Evolutionary conservation across 2,113 vertebrate species (phyloP).

Genomic region (Carlito syrichta): DNA sequence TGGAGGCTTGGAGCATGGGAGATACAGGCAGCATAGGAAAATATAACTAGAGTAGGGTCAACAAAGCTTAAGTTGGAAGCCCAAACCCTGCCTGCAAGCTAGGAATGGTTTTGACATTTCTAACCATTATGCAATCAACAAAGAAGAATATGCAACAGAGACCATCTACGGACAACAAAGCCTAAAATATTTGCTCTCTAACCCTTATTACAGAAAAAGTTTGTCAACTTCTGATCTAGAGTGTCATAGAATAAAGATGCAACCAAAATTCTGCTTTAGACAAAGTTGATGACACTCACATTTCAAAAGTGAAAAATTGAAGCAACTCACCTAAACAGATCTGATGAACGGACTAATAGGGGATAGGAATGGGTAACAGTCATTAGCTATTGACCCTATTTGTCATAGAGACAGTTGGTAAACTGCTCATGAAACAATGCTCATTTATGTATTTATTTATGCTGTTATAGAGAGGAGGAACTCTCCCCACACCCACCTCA

Average conservation of each 20-base stretch:
- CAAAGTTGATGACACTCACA: not conserved
- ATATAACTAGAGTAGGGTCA: not conserved
- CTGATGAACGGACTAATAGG: not conserved
- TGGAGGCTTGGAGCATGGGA: not conserved
- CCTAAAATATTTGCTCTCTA: not conserved
- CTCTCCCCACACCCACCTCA: not conserved
- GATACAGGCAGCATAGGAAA: not conserved
- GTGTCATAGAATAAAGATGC: not conserved
- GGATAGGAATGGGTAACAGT: not conserved
- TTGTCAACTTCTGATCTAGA: not conserved
- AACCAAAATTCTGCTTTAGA: not conserved
- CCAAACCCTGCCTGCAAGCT: not conserved
- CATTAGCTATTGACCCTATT: not conserved
- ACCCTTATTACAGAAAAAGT: not conserved
- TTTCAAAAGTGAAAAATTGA: not conserved
- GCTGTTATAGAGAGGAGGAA: not conserved
- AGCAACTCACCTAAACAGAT: not conserved
- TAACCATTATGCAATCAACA: not conserved
- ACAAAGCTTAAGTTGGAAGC: no score
- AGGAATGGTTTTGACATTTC: not conserved
- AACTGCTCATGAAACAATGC: not conserved
- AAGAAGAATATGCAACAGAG: not conserved
- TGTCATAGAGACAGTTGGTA: not conserved
- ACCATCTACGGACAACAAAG: not conserved
- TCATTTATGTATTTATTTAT: no score